Evolutionary conservation across 2,888 invertebrate species (phyloP).

Genomic region (Cerastis leucographa): DNA sequence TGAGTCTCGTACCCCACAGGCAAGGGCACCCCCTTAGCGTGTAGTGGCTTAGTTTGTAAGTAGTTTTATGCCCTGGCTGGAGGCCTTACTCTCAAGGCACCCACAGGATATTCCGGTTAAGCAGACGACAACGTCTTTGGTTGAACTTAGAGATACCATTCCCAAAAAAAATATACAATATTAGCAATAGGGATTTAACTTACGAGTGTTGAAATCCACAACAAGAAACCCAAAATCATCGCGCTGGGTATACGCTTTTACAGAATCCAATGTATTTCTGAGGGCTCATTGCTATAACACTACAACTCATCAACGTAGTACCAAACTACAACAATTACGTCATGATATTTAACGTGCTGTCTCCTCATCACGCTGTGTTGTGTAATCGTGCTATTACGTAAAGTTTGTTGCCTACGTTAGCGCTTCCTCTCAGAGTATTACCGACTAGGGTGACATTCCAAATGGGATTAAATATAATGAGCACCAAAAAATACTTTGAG

Average conservation of each 20-base stretch:
- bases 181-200: neutral
- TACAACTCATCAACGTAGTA: conserved; percentile 19
- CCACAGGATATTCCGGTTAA: no score
- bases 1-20: no score
- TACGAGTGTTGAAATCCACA: neutral
- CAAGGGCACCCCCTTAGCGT: no score
- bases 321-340: conserved; percentile 18
- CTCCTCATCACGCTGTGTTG: conserved; percentile 13
- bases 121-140: no score
- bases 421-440: conserved; percentile 22
- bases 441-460: conserved; percentile 25
- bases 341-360: conserved; percentile 15
- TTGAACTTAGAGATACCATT: no score
- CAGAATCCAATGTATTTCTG: neutral
- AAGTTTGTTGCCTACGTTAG: conserved; percentile 18
- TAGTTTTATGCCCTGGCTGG: no score
- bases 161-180: no score
- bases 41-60: no score
- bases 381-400: conserved; percentile 14
- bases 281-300: neutral
- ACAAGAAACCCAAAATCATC: no score
- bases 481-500: no score
- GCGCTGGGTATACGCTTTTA: neutral
- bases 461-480: no score
- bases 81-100: no score